Evolutionary conservation across 2,797 vertebrate species (phyloP), one percentile per base, ranked within the genome.

Genomic region (Pogoniulus pusillus): DNA sequence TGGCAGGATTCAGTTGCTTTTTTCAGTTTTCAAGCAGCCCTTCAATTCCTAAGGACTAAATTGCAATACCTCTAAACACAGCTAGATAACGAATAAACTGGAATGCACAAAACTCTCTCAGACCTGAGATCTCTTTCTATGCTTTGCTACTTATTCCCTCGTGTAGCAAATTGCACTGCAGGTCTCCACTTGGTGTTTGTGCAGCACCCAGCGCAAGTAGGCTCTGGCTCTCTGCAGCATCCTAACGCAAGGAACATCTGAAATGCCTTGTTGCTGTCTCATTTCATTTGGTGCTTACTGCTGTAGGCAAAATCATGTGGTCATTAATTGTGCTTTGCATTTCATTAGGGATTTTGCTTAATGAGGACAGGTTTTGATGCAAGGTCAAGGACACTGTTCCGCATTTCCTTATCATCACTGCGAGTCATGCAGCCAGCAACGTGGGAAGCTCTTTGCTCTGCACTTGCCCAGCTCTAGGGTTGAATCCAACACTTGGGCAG

Each of bases 261-360:
- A 82, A 81, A 89, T 71, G 23, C n/a, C n/a, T 68, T 55, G 27
- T 7, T 88, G 80, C 30, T 27, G 49, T 83, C 75, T 93, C 59
- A 10, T 92, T 87, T 82, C 89, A 35, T 72, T 85, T 82, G 95
- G 75, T 59, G 43, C 43, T 82, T 93, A 71, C n/a, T 66, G 76
- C 70, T 93, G 82, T 90, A 85, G 79, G 79, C 70, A 89, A 89
- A 93, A 90, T 78, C 75, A 79, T 70, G 16, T 64, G 63, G 63
- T 89, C 35, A 24, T 93, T 96, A 90, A 90, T 90, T 89, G 76
- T 89, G 32, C 59, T 90, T 93, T 89, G 66, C 80, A 87, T 86
- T 92, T 95, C 59, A 37, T 39, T 81, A 73, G 73, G 49, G 89
- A 83, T 89, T 94, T 92, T 85, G 47, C 24, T 90, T 94, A 91